Conservation (phyloP, 2,797 vertebrate species). For the Sebastes minor region DNA sequence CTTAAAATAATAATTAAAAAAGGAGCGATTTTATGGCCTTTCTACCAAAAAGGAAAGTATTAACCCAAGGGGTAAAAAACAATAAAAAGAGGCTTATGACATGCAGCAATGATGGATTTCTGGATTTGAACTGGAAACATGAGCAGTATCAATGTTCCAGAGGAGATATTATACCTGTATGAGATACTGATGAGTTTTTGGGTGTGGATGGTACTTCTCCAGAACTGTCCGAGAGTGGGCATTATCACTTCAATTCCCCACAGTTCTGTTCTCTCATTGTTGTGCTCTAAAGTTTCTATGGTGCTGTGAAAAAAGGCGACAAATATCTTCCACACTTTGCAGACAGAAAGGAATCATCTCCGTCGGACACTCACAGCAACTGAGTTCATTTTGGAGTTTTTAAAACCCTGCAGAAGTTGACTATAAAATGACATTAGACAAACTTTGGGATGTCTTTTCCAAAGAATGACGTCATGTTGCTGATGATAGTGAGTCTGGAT, state of each 20-base stretch:
- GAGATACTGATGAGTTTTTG: conserved; percentile 11
- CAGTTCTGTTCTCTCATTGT: conserved; percentile 30
- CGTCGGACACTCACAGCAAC: not conserved
- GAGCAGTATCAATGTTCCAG: not conserved
- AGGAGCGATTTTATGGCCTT: not conserved
- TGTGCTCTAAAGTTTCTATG: conserved; percentile 26
- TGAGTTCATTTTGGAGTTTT: conserved; percentile 13
- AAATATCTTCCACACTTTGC: conserved; percentile 34
- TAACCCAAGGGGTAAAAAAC: not conserved
- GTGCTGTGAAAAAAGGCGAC: conserved; percentile 37
- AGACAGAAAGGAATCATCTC: conserved; percentile 12
- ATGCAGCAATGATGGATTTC: not conserved
- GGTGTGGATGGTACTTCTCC: not conserved
- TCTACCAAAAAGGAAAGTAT: not conserved
- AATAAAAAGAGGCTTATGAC: conserved; percentile 4
- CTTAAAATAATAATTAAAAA: not conserved
- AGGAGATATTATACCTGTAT: not conserved
- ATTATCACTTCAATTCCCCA: conserved; percentile 34
- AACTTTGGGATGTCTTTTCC: not conserved
- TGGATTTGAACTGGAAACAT: conserved; percentile 3
- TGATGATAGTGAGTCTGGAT: not conserved
- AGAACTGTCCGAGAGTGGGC: conserved; percentile 10
- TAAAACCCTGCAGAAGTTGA: conserved; percentile 1
- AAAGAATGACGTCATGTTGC: not conserved
- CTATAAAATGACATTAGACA: not conserved